A percentile compares a stretch with the other conserved stretches of the same genome.
phyloP scores from a whole-genome alignment of 1,140 invertebrate genomes.

The Procambarus clarkii region DNA sequence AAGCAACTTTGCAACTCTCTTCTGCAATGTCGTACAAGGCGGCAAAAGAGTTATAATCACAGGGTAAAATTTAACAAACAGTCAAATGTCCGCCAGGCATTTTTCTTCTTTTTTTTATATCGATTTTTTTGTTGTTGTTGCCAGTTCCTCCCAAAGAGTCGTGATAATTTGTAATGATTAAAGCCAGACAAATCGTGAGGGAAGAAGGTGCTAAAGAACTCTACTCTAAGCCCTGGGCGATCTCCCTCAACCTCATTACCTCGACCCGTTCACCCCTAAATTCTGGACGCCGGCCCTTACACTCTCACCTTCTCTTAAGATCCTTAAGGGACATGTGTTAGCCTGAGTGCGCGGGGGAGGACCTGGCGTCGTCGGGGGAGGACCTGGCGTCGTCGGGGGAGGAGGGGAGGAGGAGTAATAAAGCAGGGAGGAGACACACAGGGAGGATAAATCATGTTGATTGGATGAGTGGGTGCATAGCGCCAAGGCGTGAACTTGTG shows the following conservation, averaged over 20 bases:
- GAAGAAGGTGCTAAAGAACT: slow-evolving; percentile 5
- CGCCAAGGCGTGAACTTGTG: too few species aligned
- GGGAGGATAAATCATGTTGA: background rate
- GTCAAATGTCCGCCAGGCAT: background rate
- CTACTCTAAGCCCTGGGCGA: background rate
- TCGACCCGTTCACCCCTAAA: background rate
- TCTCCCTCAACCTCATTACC: background rate
- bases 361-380: too few species aligned
- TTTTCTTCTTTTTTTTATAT: background rate
- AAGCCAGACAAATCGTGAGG: slow-evolving; percentile 32
- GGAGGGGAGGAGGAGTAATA: background rate
- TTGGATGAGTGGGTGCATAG: too few species aligned
- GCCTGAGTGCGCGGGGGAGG: too few species aligned
- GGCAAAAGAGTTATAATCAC: background rate
- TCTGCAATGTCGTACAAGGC: background rate
- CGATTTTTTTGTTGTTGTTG: background rate
- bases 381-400: too few species aligned
- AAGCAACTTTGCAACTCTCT: too few species aligned
- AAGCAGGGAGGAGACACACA: background rate
- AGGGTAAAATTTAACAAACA: slow-evolving; percentile 24
- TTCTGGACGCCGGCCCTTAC: too few species aligned
- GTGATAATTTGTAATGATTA: slow-evolving; percentile 45
- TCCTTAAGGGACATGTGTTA: too few species aligned
- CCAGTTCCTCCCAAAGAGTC: background rate
- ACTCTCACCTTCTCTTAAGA: too few species aligned